Evolutionary conservation across 2,888 invertebrate species (phyloP).

Genomic region (Frankliniella intonsa): DNA sequence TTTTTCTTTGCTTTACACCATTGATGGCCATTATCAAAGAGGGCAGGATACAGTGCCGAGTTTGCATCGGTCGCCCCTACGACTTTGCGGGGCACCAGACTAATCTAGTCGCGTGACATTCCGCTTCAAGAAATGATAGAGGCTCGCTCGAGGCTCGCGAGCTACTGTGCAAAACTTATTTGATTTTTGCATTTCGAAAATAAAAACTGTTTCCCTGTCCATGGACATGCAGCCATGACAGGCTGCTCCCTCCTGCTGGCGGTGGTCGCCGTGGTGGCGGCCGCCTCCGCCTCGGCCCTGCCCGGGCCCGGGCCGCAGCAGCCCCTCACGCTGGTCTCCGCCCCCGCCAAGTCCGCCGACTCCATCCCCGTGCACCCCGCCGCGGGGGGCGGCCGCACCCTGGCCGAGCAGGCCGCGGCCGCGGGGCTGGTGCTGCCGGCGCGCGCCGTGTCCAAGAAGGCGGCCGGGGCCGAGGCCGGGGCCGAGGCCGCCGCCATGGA

Average conservation of each 20-base stretch:
- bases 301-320: not conserved
- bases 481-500: not conserved
- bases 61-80: no score
- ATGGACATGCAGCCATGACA: not conserved
- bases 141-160: no score
- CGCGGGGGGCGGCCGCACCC: not conserved
- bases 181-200: no score
- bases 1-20: no score
- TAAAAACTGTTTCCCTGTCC: no score
- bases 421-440: not conserved
- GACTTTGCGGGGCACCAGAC: no score
- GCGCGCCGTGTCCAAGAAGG: not conserved
- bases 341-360: not conserved
- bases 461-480: not conserved
- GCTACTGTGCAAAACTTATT: no score
- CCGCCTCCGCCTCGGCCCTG: not conserved
- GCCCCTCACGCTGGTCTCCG: not conserved
- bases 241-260: not conserved
- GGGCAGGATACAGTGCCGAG: no score
- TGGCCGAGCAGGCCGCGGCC: not conserved
- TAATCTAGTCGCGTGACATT: no score
- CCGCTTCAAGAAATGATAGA: no score
- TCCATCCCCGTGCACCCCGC: not conserved
- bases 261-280: not conserved
- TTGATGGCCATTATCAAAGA: no score